These are phyloP conservation scores for Pseudochirops cupreus DNA, from an alignment of 2,797 vertebrate genomes.

Conservation along the genomic window DNA sequence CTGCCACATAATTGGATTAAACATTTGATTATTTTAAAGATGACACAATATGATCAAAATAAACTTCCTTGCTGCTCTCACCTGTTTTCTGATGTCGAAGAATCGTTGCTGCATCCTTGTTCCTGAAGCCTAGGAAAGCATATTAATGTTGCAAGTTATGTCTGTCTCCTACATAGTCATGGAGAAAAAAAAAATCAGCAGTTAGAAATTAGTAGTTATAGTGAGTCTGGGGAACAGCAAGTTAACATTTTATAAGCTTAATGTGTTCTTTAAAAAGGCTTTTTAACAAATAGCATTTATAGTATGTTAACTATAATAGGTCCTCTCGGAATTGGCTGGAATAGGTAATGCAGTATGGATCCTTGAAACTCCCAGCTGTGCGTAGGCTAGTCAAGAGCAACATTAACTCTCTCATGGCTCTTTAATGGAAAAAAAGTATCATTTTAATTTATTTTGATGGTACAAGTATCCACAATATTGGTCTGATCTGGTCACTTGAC, in stretches of 20 bases:
- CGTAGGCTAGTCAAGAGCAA: slow-evolving; percentile 26
- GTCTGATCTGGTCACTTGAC: not conserved
- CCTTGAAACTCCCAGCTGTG: slow-evolving; percentile 37
- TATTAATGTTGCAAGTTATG: slow-evolving; percentile 53
- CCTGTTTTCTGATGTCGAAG: slow-evolving; percentile 11
- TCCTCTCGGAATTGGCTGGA: slow-evolving; percentile 31
- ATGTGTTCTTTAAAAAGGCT: slow-evolving; percentile 45
- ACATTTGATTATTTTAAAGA: slow-evolving; percentile 41
- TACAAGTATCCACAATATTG: not conserved
- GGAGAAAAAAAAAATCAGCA: slow-evolving; percentile 46
- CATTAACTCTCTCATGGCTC: slow-evolving; percentile 29
- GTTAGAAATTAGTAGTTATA: slow-evolving; percentile 60
- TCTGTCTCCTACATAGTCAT: slow-evolving; percentile 22
- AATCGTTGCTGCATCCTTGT: not conserved
- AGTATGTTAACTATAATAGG: slow-evolving; percentile 63
- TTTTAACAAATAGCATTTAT: slow-evolving; percentile 61
- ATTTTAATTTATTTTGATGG: slow-evolving; percentile 5
- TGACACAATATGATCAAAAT: slow-evolving; percentile 9
- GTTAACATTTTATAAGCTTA: slow-evolving; percentile 62
- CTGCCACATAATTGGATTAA: not conserved
- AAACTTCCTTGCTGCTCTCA: slow-evolving; percentile 31
- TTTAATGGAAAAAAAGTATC: slow-evolving; percentile 17
- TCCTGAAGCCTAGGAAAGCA: slow-evolving; percentile 44
- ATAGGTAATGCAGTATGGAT: slow-evolving; percentile 48
- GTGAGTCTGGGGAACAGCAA: slow-evolving; percentile 58